Base-by-base conservation (phyloP, 2,888 invertebrate genomes). In the Ypsolopha sequella region DNA sequence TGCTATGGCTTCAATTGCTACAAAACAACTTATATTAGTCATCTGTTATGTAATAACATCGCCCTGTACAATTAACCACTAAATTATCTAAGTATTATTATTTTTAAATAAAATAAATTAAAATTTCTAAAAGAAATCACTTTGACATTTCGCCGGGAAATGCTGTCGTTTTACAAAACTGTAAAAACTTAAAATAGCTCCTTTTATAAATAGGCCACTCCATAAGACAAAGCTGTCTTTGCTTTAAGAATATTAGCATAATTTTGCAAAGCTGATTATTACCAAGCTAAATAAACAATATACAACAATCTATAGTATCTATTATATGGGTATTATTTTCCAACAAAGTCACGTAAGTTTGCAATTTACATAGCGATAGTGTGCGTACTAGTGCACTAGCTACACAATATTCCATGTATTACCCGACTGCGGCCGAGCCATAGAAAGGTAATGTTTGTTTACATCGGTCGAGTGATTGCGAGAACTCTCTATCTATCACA, bases 81-180 rank as follows among this genome's bases (percentile, higher is more conserved):
- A 24, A 38, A 14, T 39, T 24, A n/a, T 35, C 2, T 35, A n/a
- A n/a, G n/a, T n/a, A 47, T 10, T 58, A 62, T 61, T 60, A 61
- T 54, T 52, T 44, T 57, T 61, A 65, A 55, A 51, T 62, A 63
- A 63, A 66, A 68, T 68, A 67, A 63, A 58, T 55, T 61, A 55
- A 51, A 54, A 54, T 51, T 53, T 53, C 53, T 39, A 36, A 52
- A 53, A 48, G 52, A 64, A 64, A 64, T 67, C 65, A 65, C 65
- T 64, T n/a, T n/a, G 54, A 57, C 61, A 65, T 60, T 65, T 66
- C 64, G 50, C 63, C 53, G 41, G 60, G 63, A 64, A 62, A 66
- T 57, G 59, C 54, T 34, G 33, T 41, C 35, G 7, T 34, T 46
- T 46, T 11, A 46, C 46, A 34, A 13, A 43, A 41, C 7, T 41